phyloP scores from a whole-genome alignment of 2,113 vertebrate species.

The Megaleporinus macrocephalus region DNA sequence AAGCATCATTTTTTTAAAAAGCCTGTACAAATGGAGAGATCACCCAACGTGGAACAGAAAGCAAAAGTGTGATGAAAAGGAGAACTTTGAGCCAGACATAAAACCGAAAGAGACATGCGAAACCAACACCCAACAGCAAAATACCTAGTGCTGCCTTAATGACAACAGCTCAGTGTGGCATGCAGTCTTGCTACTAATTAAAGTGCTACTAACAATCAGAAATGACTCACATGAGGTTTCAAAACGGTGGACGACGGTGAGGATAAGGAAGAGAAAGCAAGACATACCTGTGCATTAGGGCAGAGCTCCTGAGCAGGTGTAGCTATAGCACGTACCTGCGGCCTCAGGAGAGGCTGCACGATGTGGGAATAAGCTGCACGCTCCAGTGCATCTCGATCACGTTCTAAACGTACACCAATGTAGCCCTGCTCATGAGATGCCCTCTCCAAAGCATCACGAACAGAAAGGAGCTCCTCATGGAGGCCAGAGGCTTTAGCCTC shows the following conservation, averaged over 20 bases:
- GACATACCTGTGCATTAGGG: constrained; percentile 78
- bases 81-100: not conserved
- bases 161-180: too few relatives aligned
- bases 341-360: constrained; percentile 80
- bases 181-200: too few relatives aligned
- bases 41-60: not conserved
- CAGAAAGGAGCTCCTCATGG: constrained; percentile 70
- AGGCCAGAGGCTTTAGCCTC: constrained; percentile 79
- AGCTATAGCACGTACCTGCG: constrained; percentile 78
- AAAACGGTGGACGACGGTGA: constrained; percentile 18
- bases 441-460: constrained; percentile 70
- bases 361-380: constrained; percentile 79
- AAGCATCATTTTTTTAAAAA: too few relatives aligned
- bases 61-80: not conserved
- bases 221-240: constrained; percentile 20
- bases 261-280: constrained; percentile 15
- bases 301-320: constrained; percentile 73
- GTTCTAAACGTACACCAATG: constrained; percentile 71
- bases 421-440: constrained; percentile 75
- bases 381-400: constrained; percentile 75
- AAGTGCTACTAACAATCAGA: not conserved
- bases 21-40: not conserved
- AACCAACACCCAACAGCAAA: not conserved
- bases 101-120: not conserved
- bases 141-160: not conserved